Conservation (phyloP, 1,140 invertebrate genomes). For the Cyclina sinensis region DNA sequence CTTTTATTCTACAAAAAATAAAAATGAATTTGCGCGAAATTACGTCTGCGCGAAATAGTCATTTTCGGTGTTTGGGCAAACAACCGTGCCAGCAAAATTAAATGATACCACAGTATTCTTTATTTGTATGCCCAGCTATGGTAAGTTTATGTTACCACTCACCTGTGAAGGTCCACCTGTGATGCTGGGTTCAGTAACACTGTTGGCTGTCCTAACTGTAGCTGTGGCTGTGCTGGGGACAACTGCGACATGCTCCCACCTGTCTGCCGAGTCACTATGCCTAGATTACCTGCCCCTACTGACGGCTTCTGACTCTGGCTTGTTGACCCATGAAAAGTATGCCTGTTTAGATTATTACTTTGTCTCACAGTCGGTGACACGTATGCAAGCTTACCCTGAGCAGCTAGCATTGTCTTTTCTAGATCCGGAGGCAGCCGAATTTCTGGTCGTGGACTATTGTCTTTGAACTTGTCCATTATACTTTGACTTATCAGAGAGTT, state of each 20-base stretch:
- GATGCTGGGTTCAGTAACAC: slow-evolving; percentile 81
- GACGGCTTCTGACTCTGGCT: slow-evolving; percentile 61
- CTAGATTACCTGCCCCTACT: slow-evolving; percentile 70
- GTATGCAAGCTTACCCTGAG: slow-evolving; percentile 84
- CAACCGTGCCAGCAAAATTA: no score
- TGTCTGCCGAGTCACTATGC: slow-evolving; percentile 70
- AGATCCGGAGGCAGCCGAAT: slow-evolving; percentile 76
- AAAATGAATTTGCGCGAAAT: no score
- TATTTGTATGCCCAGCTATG: no score
- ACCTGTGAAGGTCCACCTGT: slow-evolving; percentile 83
- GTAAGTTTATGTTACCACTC: no score
- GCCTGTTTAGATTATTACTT: slow-evolving; percentile 68
- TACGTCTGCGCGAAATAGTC: no score
- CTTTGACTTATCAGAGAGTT: slow-evolving; percentile 25
- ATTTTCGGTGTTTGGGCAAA: no score
- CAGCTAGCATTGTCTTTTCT: slow-evolving; percentile 80
- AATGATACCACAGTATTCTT: no score
- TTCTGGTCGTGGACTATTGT: slow-evolving; percentile 78
- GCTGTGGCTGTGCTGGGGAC: slow-evolving; percentile 82
- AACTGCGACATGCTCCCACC: slow-evolving; percentile 78
- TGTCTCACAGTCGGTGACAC: slow-evolving; percentile 83
- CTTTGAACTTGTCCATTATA: slow-evolving; percentile 46
- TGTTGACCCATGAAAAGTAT: slow-evolving; percentile 57
- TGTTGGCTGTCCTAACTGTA: slow-evolving; percentile 84
- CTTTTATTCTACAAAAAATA: no score